Evolutionary conservation across 2,888 invertebrate species (phyloP), one percentile per base, ranked within the genome.

Genomic region (Empis livida): DNA sequence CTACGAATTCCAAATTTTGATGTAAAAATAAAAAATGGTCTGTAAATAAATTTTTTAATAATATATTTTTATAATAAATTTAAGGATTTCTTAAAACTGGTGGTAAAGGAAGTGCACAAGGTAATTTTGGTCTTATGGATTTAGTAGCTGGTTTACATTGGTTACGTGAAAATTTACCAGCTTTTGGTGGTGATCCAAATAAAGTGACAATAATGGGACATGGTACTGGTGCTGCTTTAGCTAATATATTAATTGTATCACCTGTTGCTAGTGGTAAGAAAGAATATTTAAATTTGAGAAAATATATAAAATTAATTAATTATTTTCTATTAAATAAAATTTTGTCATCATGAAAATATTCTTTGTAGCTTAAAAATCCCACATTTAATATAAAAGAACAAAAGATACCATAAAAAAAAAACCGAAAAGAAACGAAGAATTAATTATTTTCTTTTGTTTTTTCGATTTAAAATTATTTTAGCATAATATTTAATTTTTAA

Each of bases 141-240:
- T 74, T 91, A 54, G 87, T 94, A 51, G 95, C 95, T 17, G 96
- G 95, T 14, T 76, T 99, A 46, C 94, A 95, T 65, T 97, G 97
- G 96, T 77, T 99, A 48, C 79, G 89, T 60, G 92, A 93, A 67
- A 96, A 97, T 71, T 77, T 97, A 50, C 89, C 85, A 4, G 86
- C 89, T 2, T 97, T 99, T 65, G 94, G 94, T 17, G 97, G 97
- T 15, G 92, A 97, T 73, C 86, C 93, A 6, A 82, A 88, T 64
- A 79, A 86, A 55, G 86, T 99, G 51, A 95, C 95, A 1, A 73
- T 99, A 53, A 82, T 97, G 76, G 96, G 97, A 3, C 95, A 97
- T 67, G 92, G 94, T 27, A 91, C 93, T 27, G 99, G 99, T 8
- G 97, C 96, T 10, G 92, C 95, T 2, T 77, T 96, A 44, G 94